Conservation (phyloP, 2,888 invertebrate species). For the Leucozona laternaria region DNA sequence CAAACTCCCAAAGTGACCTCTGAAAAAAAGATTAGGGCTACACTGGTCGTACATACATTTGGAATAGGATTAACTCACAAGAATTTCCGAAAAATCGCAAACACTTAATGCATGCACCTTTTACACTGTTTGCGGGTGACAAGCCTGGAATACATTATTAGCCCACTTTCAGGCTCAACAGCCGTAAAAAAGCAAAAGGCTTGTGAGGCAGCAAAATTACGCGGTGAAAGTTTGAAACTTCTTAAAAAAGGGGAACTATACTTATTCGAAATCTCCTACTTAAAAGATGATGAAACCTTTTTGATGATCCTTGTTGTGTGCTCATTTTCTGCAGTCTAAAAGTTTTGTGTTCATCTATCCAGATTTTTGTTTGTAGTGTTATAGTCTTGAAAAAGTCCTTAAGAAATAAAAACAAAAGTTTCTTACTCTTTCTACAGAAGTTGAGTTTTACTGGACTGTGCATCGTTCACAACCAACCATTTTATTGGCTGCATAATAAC, state of each 20-base stretch:
- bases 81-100: conserved; percentile 27
- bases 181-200: conserved; percentile 8
- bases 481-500: conserved; percentile 50
- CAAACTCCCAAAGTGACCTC: not conserved
- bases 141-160: conserved; percentile 55
- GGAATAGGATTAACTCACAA: conserved; percentile 27
- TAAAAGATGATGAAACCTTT: conserved; percentile 69
- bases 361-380: conserved; percentile 43
- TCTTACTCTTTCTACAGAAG: conserved; percentile 22
- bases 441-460: conserved; percentile 46
- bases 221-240: conserved; percentile 43
- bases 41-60: conserved; percentile 30
- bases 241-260: conserved; percentile 22
- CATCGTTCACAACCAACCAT: conserved; percentile 25
- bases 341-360: conserved; percentile 35
- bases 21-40: conserved; percentile 1
- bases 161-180: conserved; percentile 39
- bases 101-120: conserved; percentile 47
- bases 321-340: conserved; percentile 62
- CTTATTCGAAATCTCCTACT: conserved; percentile 48
- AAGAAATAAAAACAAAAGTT: conserved; percentile 71
- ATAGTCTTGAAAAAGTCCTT: conserved; percentile 48
- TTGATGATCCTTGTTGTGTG: conserved; percentile 72
- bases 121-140: conserved; percentile 33
- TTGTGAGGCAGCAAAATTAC: conserved; percentile 13